phyloP scores from a whole-genome alignment of 2,797 vertebrate species.

The Parauchenoglanis punctatus region DNA sequence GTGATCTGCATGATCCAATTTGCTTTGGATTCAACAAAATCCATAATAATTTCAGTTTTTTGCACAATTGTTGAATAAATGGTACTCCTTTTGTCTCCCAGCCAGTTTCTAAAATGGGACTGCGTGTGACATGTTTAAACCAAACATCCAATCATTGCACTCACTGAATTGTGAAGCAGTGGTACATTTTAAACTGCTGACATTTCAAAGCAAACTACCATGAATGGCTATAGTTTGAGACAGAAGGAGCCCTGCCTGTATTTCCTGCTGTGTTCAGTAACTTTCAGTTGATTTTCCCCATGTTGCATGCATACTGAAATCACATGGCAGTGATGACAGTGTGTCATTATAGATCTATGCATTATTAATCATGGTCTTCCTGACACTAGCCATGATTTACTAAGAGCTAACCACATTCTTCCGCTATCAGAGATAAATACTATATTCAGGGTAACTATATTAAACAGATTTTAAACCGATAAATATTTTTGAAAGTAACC shows the following conservation, averaged over 20 bases:
- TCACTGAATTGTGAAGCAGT: neutral
- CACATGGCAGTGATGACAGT: conserved; percentile 2
- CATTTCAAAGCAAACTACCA: neutral
- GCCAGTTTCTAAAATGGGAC: conserved; percentile 46
- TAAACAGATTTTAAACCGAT: neutral
- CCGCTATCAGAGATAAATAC: neutral
- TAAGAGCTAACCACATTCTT: neutral
- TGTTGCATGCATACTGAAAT: neutral
- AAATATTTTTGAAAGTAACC: neutral
- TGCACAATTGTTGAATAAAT: conserved; percentile 72
- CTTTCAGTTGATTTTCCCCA: neutral
- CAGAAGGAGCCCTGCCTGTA: neutral
- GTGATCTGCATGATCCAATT: conserved; percentile 57
- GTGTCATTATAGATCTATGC: neutral
- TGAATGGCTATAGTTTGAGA: neutral
- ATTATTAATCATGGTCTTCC: neutral
- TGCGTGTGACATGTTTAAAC: conserved; percentile 5
- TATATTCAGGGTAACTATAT: neutral
- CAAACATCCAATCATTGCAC: conserved; percentile 8
- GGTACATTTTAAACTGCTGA: neutral
- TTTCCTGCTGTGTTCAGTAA: neutral
- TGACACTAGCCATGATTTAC: neutral
- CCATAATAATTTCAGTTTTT: conserved; percentile 54
- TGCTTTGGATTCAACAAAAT: conserved; percentile 42
- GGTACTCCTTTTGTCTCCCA: conserved; percentile 57